Base-by-base conservation (phyloP, 2,888 invertebrate genomes). In the Lasioglossum zephyrum region DNA sequence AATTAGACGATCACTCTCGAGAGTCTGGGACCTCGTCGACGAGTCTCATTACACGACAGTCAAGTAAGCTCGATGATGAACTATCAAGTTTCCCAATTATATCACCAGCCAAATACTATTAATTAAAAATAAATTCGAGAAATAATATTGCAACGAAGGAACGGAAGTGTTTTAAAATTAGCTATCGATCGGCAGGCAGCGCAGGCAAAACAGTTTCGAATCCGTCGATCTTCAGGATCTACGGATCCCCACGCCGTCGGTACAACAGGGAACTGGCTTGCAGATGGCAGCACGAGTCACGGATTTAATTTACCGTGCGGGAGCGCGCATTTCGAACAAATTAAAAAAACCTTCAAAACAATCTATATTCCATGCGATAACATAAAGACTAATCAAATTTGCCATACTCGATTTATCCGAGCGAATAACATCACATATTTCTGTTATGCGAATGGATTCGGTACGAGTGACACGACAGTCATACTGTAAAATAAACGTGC, bases 221-320 rank as follows among this genome's bases (percentile, higher is more conserved):
- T 3, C 36, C 57, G 57, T 22, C 26, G 73, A 79, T 82, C 73
- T 22, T 31, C n/a, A 11, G 9, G 73, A 79, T 79, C 77, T 13
- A 39, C n/a, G 31, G n/a, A 53, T 39, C 4, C 16, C 11, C 16
- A 18, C 69, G 39, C 78, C 9, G 89, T 89, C 90, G 92, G 89
- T 91, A 92, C 92, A 63, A 81, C 79, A 92, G 92, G 74, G 36
- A 72, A 79, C 63, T 41, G 31, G 18, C 39, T 26, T 60, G 77
- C 80, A 92, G 92, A 89, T 91, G 92, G 92, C 92, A 89, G 92
- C 92, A 92, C 90, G 73, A 69, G n/a, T 57, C 87, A 76, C 39
- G 73, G 73, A 75, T 72, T 81, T 77, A 63, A 75, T 76, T 83
- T 39, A 66, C 49, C 47, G 57, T n/a, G 66, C 47, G 49, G 39